A percentile compares a stretch with the other conserved stretches of the same genome.
Conservation (phyloP, 2,888 invertebrate genomes). For the Philonicus albiceps region DNA sequence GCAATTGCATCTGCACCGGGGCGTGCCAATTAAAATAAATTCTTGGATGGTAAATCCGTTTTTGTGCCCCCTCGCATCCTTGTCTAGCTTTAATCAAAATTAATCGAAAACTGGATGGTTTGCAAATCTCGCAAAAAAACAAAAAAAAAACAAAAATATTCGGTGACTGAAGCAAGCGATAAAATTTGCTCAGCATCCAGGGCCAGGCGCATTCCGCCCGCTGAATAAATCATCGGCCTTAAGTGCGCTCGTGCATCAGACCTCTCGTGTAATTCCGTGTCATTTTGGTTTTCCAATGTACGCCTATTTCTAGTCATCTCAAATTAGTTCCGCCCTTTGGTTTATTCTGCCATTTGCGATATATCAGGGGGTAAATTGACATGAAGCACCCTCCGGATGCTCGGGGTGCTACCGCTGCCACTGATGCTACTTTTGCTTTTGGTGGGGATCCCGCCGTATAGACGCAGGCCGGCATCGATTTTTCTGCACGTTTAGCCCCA, state of each 20-base stretch:
- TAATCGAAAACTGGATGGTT: neutral
- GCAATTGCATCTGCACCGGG: neutral
- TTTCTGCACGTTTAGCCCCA: conserved; percentile 44
- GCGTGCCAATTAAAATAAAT: neutral
- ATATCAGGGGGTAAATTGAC: conserved; percentile 40
- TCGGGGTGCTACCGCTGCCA: neutral
- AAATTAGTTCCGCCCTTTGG: conserved; percentile 64
- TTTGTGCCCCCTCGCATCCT: neutral
- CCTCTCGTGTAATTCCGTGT: conserved; percentile 45
- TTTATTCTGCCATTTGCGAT: conserved; percentile 62
- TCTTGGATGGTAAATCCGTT: neutral
- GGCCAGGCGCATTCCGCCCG: neutral
- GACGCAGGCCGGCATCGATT: conserved; percentile 29
- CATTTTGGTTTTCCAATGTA: conserved; percentile 49
- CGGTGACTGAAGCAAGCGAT: neutral
- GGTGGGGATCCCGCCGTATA: neutral
- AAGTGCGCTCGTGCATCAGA: conserved; percentile 41
- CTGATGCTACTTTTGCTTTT: neutral
- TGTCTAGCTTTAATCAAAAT: conserved; percentile 10
- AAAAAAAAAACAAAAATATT: too few relatives aligned
- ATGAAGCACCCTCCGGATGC: conserved; percentile 17
- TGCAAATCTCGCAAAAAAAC: conserved; percentile 22
- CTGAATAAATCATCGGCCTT: conserved; percentile 34
- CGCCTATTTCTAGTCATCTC: conserved; percentile 50
- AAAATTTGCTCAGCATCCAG: neutral